Conservation (phyloP, 23 tunicate genomes). For the Trididemnum miniatum region DNA sequence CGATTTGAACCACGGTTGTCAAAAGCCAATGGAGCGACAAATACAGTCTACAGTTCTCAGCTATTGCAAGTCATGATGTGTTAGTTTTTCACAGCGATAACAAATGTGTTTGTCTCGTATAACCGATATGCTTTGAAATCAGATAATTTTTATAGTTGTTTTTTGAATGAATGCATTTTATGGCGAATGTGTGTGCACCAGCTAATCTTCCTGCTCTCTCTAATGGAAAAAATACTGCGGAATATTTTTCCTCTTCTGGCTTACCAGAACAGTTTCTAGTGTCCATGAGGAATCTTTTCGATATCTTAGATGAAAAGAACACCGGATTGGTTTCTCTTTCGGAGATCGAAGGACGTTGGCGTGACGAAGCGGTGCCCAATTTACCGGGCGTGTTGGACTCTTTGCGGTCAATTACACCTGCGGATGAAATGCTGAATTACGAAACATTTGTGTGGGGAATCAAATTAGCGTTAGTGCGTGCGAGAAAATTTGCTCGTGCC, state of each 20-base stretch:
- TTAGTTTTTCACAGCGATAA: no score
- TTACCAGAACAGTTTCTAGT: conserved; percentile 60
- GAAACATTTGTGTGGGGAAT: conserved; percentile 79
- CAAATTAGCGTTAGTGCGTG: conserved; percentile 17
- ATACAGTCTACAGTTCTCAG: no score
- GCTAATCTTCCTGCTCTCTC: no score
- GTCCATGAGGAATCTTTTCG: conserved; percentile 68
- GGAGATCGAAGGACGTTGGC: conserved; percentile 73
- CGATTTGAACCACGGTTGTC: no score
- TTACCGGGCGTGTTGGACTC: conserved; percentile 77
- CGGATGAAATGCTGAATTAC: conserved; percentile 56
- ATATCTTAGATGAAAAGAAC: conserved; percentile 51
- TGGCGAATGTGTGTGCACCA: no score
- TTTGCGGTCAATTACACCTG: conserved; percentile 58
- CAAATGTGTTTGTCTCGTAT: no score
- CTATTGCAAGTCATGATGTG: no score
- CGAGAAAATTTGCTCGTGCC: background rate
- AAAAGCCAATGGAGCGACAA: no score
- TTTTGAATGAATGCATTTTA: no score
- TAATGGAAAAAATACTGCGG: background rate
- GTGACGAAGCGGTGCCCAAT: conserved; percentile 88
- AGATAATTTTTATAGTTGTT: no score
- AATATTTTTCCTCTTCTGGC: conserved; percentile 5
- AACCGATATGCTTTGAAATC: no score
- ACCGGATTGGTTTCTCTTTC: conserved; percentile 58